Base-by-base conservation (phyloP, 1,140 invertebrate species). In the Wiebesia pumilae region DNA sequence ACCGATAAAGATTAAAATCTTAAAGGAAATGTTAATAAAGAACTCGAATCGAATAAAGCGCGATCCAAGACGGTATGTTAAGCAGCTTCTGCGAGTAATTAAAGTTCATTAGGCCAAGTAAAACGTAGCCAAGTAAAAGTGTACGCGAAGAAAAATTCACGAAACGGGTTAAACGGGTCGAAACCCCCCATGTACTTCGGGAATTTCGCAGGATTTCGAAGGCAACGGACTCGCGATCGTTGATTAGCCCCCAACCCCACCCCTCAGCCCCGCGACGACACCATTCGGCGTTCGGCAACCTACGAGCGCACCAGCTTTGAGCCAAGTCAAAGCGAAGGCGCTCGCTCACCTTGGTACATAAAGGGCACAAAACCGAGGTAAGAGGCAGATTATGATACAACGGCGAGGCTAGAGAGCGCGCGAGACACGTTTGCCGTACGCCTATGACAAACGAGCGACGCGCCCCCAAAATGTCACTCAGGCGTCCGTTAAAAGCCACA, bases 401-500 rank as follows among this genome's bases (percentile, higher is more conserved):
- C 51, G 62, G 7, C 12, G 54, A 30, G 69, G n/a, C 30, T 69
- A 47, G 79, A 81, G 47, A 75, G 16, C 38, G 81, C n/a, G 30
- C 77, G 24, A 16, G 21, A 4, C 27, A 24, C 58, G 24, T 62
- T 24, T 7, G 1, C 58, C 58, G 58, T 54, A 51, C 38, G 7
- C 33, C 40, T 83, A 87, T 92, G 92, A 93, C 92, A 92, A 93
- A 93, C 92, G 92, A 93, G 89, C 91, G 88, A 88, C 89, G 90
- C 90, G 92, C 88, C 91, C 92, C 90, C 90, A 88, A 93, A 93
- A 93, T 87, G 92, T 93, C 92, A 92, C 90, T 93, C 92, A 92
- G 89, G 86, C 88, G 85, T 88, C 86, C 71, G 81, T 87, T 79
- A 40, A 71, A 78, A 85, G 86, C 81, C 89, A 86, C 90, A 92